Base-by-base conservation (phyloP, 2,113 vertebrate genomes). In the Cephalopterus ornatus region DNA sequence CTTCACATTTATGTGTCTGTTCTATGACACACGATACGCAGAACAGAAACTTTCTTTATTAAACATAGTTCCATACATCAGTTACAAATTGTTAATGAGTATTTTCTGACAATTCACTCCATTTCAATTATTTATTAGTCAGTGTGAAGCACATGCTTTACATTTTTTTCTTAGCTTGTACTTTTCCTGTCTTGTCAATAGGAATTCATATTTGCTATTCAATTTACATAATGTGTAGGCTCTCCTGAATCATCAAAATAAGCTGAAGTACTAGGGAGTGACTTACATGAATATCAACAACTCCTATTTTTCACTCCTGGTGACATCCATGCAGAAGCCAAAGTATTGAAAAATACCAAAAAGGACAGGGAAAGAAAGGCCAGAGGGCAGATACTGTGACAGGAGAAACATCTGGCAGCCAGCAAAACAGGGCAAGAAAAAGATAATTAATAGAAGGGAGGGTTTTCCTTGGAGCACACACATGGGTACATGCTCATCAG, bases 111-210 rank as follows among this genome's bases (percentile, higher is more conserved):
- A 93, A 77, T 68, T 94, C 91, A 71, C 61, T 73, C 85, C 2
- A 1, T 72, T 93, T 90, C 83, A 90, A 92, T 96, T 93, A 95
- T 93, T 95, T 95, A 91, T 95, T 93, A 79, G 76, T 91, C 77
- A 37, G 23, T 0, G 3, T 71, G 71, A 87, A 89, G 72, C 76
- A 91, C 86, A 71, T n/a, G 61, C 61, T 68, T 86, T 87, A 72
- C 77, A 62, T 77, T 85, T 95, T 95, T 89, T 84, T 78, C 73
- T 7, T 13, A 82, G 41, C 72, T 35, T 14, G 3, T 84, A 89
- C 92, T 92, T 93, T 83, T 80, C 39, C 65, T 78, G 47, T 67
- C 85, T 91, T 92, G 68, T 94, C 95, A 96, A 95, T 42, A 88
- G 68, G 52, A 88, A 93, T 82, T 92, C 78, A 67, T 75, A 93